Conservation (phyloP, 2,113 vertebrate genomes). For the Arvicanthis niloticus region DNA sequence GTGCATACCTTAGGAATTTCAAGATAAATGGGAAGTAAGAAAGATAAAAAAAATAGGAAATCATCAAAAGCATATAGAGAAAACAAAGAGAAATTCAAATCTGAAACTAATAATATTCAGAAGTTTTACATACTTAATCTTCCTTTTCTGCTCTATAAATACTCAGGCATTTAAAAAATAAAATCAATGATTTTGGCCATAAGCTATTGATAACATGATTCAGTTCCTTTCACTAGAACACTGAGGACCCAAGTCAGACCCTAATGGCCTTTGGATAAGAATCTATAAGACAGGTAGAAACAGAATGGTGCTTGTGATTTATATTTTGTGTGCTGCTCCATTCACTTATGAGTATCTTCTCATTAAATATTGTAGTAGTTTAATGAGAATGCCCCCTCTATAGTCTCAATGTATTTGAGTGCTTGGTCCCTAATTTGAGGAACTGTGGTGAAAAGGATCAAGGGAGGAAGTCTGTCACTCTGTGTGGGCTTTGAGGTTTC, state of each 20-base stretch:
- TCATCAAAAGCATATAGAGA: neutral
- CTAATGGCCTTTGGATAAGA: neutral
- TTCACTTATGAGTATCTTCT: slow-evolving; percentile 9
- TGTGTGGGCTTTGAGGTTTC: neutral
- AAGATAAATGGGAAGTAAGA: slow-evolving; percentile 35
- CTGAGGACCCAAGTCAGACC: neutral
- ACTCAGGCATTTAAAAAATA: slow-evolving; percentile 16
- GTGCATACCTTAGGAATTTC: neutral
- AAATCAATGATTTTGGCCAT: neutral
- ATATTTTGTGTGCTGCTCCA: neutral
- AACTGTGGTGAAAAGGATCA: neutral
- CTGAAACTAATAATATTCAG: slow-evolving; percentile 42
- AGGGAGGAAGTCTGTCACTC: neutral
- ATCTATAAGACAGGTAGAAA: neutral
- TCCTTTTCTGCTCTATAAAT: slow-evolving; percentile 5
- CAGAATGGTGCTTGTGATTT: neutral
- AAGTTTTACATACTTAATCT: slow-evolving; percentile 13
- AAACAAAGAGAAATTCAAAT: neutral
- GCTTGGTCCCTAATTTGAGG: neutral
- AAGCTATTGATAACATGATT: neutral
- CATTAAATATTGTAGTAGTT: neutral
- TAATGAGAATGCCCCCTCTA: neutral
- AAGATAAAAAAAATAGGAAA: neutral
- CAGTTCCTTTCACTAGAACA: slow-evolving; percentile 15
- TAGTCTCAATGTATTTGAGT: neutral